phyloP scores from a whole-genome alignment of 2,797 vertebrate species.

The Simalia tracyae region DNA sequence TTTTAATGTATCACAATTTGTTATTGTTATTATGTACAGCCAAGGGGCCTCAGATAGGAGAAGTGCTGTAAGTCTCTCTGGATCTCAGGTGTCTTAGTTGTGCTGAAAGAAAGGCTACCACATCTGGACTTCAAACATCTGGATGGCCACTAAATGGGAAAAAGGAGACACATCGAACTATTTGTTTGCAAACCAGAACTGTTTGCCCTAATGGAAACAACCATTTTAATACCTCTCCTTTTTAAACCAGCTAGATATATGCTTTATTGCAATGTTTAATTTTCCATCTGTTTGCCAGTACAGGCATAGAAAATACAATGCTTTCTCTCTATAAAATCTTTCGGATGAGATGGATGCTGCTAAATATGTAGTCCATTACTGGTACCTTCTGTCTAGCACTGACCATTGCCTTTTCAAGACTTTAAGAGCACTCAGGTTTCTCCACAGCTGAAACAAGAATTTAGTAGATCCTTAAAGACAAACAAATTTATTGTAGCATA shows the following conservation, averaged over 20 bases:
- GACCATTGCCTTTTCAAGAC: neutral
- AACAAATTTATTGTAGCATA: neutral
- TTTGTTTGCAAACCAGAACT: neutral
- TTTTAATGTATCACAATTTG: neutral
- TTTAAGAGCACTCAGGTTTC: neutral
- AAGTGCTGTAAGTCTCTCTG: neutral
- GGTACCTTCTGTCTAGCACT: neutral
- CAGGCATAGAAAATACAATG: neutral
- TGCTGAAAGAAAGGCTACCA: neutral
- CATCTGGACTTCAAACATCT: neutral
- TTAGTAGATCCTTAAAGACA: neutral
- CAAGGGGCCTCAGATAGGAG: neutral
- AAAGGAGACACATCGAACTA: neutral
- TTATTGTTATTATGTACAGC: neutral
- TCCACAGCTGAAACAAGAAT: neutral
- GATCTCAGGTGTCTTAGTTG: neutral
- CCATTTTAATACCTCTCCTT: neutral
- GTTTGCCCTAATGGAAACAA: neutral
- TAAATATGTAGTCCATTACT: neutral
- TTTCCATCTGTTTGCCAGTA: neutral
- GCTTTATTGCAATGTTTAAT: neutral
- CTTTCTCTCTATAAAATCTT: neutral
- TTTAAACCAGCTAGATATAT: neutral
- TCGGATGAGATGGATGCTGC: neutral
- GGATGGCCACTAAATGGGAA: neutral